Evolutionary conservation across 2,888 invertebrate genomes (phyloP), one percentile per base, ranked within the genome.

Genomic region (Rhamphomyia laevipes): DNA sequence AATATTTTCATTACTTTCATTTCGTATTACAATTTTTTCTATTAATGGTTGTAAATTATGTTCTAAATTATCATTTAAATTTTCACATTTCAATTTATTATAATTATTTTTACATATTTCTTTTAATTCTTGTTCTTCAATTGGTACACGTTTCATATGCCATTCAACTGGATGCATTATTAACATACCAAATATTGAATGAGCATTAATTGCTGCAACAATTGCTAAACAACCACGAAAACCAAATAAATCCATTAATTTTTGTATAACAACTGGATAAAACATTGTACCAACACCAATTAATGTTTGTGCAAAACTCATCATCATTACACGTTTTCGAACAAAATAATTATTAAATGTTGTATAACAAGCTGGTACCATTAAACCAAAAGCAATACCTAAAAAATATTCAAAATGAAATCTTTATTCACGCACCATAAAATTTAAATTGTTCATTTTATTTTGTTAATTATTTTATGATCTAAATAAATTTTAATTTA

Each of bases 281-380:
- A 78, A 72, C 59, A 86, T 86, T 9, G 78, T 77, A 0, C 80
- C 80, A 40, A 81, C 63, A 10, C 82, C 83, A 57, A 85, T 80
- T 54, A 83, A 67, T 0, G 81, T 77, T 64, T 86, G 86, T n/a
- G 82, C 77, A 12, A 81, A 74, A 49, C 83, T 81, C 82, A 85
- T 86, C 73, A 85, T 81, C 47, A 82, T 74, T 0, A 81, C 80
- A 7, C 84, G 73, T 59, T 76, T 81, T 58, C 77, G 77, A 0
- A 80, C 77, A 59, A 86, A 86, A 59, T 84, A 86, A 53, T 79
- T 77, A 58, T 86, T 86, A 58, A 87, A 83, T 7, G 81, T 80
- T 2, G 84, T 82, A 56, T 81, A 83, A 43, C 80, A 76, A 4
- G 85, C 77, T 35, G 86, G 84, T 52, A 85, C 73, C 72, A 86